These are phyloP conservation scores for Stenchaetothrips biformis DNA, from an alignment of 2,888 invertebrate species.

Conservation along the genomic window DNA sequence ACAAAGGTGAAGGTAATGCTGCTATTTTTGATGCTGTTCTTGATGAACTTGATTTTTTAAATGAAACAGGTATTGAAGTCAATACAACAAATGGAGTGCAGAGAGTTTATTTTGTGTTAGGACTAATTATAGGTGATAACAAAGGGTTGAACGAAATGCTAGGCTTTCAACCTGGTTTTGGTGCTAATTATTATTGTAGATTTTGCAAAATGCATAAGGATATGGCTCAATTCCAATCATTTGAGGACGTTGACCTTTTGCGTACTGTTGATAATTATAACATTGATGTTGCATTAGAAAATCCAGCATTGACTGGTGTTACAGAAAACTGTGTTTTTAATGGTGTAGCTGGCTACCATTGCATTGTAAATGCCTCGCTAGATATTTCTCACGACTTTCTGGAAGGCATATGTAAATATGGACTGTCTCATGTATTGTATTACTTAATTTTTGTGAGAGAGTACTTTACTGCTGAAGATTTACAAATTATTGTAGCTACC, in stretches of 20 bases:
- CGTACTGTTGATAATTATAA: conserved; percentile 25
- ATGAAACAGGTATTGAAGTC: neutral
- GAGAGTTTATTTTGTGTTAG: neutral
- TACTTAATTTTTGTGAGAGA: too few relatives aligned
- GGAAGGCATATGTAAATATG: neutral
- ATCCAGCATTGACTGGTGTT: conserved; percentile 23
- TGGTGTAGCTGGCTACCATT: neutral
- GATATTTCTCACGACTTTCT: neutral
- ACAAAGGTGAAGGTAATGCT: neutral
- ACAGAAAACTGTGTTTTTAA: conserved; percentile 3
- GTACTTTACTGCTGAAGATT: neutral
- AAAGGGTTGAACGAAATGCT: conserved; percentile 27
- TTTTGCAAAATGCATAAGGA: conserved; percentile 29
- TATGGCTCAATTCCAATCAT: neutral
- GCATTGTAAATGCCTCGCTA: neutral
- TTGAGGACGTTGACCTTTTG: conserved; percentile 13
- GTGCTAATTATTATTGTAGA: conserved; percentile 30
- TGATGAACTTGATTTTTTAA: neutral
- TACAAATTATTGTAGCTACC: neutral
- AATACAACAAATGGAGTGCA: neutral
- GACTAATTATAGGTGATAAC: too few relatives aligned
- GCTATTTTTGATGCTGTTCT: neutral
- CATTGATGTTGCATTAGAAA: neutral
- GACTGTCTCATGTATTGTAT: neutral
- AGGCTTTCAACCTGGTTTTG: conserved; percentile 31